Conservation (phyloP, 92 coral and sea anemone genomes). For the Paragorgia papillata region DNA sequence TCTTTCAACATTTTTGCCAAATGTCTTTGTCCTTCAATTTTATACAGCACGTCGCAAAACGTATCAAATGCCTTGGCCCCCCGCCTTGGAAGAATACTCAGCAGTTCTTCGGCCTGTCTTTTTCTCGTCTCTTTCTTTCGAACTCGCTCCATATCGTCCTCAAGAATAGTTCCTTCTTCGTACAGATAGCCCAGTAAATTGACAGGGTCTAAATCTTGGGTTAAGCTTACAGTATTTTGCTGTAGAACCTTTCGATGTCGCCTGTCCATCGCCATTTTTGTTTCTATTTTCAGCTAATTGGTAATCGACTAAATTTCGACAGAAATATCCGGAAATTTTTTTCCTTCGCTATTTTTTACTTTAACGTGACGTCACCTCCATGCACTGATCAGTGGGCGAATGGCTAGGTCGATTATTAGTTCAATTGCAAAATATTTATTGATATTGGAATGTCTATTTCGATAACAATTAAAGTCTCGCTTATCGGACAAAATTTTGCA, state of each 20-base stretch:
- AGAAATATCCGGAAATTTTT: slow-evolving; percentile 21
- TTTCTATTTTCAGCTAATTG: neutral
- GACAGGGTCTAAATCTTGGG: slow-evolving; percentile 74
- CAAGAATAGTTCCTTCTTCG: slow-evolving; percentile 69
- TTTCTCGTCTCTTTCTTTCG: slow-evolving; percentile 60
- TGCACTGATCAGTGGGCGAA: no score
- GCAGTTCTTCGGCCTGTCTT: slow-evolving; percentile 68
- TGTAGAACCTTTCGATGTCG: slow-evolving; percentile 64
- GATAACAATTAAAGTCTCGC: no score
- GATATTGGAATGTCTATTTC: no score
- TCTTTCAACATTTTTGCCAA: slow-evolving; percentile 62
- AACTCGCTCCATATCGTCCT: slow-evolving; percentile 71
- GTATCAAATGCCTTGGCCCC: slow-evolving; percentile 74
- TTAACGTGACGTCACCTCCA: no score
- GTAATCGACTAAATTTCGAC: neutral
- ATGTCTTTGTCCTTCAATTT: slow-evolving; percentile 72
- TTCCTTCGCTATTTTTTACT: neutral
- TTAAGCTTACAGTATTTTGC: slow-evolving; percentile 67
- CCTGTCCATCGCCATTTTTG: slow-evolving; percentile 54
- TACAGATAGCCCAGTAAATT: slow-evolving; percentile 63
- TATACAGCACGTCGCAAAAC: slow-evolving; percentile 69
- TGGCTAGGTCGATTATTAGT: no score
- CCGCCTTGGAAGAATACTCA: slow-evolving; percentile 78
- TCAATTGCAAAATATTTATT: no score
- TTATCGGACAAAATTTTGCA: no score